Conservation (phyloP, 2,113 vertebrate genomes). For the Actenoides lindsayi region DNA sequence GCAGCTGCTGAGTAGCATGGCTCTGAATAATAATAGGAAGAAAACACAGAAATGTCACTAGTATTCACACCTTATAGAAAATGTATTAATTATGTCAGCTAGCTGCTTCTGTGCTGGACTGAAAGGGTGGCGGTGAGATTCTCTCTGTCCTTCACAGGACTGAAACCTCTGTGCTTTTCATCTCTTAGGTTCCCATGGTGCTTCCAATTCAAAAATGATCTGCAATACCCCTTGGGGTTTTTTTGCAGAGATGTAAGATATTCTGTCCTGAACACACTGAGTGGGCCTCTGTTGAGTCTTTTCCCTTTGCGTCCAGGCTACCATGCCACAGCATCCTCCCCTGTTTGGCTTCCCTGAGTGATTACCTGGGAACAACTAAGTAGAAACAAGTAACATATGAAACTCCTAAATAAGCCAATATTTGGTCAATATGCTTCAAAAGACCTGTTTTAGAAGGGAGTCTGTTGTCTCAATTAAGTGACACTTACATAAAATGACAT, state of each 20-base stretch:
- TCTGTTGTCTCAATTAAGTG: neutral
- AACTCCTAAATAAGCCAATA: neutral
- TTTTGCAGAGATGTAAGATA: neutral
- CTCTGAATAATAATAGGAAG: constrained; percentile 38
- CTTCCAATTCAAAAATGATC: neutral
- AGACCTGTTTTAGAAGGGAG: neutral
- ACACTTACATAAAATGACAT: neutral
- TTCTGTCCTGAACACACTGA: neutral
- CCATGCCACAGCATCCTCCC: neutral
- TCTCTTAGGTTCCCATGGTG: neutral
- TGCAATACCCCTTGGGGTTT: neutral
- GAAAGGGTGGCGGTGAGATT: neutral
- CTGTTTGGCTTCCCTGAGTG: neutral
- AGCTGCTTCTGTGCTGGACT: neutral
- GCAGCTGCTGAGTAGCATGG: constrained; percentile 46
- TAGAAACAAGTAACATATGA: neutral
- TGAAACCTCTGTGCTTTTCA: neutral
- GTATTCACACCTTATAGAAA: neutral
- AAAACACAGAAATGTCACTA: constrained; percentile 17
- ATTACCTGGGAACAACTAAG: neutral
- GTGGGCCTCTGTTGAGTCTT: neutral
- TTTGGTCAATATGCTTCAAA: neutral
- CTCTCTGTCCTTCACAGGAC: neutral
- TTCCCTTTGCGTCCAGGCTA: neutral
- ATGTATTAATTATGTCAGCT: constrained; percentile 12